Conservation (phyloP, 92 coral and sea anemone genomes). For the Siderastrea radians region DNA sequence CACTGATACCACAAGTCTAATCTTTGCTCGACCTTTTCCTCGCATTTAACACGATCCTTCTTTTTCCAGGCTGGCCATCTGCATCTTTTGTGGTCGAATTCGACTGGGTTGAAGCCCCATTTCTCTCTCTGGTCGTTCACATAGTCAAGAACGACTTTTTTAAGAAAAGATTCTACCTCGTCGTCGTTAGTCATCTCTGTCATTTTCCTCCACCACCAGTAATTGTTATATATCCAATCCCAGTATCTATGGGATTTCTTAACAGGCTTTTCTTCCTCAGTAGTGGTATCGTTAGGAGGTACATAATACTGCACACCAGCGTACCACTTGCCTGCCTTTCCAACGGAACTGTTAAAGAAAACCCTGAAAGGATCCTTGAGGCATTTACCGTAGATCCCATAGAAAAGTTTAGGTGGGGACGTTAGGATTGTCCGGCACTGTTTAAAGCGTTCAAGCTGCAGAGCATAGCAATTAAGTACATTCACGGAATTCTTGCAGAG, state of each 20-base stretch:
- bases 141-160: neutral
- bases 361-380: conserved; percentile 59
- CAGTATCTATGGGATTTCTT: neutral
- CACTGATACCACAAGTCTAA: neutral
- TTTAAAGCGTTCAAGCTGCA: conserved; percentile 11
- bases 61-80: neutral
- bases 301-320: conserved; percentile 22
- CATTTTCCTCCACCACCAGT: neutral
- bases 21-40: neutral
- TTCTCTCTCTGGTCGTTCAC: neutral
- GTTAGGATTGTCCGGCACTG: conserved; percentile 17
- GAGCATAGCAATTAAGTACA: conserved; percentile 24
- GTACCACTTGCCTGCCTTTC: conserved; percentile 28
- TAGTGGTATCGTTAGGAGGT: conserved; percentile 3
- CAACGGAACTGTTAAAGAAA: conserved; percentile 34
- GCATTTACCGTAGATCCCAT: conserved; percentile 71
- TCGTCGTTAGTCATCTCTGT: neutral
- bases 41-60: neutral
- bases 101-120: neutral
- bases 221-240: neutral
- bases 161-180: neutral
- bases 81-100: neutral
- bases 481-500: conserved; percentile 35
- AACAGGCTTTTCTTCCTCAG: neutral
- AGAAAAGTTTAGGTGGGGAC: conserved; percentile 49